Conservation (phyloP, 2,113 vertebrate species). For the Thalassarche chlororhynchos region DNA sequence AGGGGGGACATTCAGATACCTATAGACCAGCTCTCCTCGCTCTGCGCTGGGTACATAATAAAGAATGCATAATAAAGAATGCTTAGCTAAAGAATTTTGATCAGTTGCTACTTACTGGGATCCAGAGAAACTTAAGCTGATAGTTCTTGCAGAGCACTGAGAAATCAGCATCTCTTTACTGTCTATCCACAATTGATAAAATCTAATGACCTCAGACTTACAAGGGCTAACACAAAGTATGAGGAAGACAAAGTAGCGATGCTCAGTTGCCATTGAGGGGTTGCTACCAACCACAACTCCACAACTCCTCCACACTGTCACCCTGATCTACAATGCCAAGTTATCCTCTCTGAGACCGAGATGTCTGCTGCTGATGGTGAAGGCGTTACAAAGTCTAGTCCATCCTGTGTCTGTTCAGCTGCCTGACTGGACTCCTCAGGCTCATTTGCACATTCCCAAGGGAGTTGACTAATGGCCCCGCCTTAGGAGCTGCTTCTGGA, state of each 20-base stretch:
- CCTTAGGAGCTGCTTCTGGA: not conserved
- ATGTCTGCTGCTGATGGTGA: not conserved
- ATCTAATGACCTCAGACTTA: not conserved
- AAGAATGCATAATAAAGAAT: not conserved
- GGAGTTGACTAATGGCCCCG: not conserved
- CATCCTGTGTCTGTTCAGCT: not conserved
- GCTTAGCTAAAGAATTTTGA: not conserved
- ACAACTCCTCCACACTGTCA: not conserved
- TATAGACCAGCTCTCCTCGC: not conserved
- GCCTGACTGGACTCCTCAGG: not conserved
- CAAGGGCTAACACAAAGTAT: not conserved
- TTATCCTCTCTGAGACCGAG: not conserved
- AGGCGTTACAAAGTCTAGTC: not conserved
- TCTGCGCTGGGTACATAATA: not conserved
- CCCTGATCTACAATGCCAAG: not conserved
- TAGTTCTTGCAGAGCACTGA: not conserved
- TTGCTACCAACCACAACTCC: not conserved
- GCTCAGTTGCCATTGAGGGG: not conserved
- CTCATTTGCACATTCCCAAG: not conserved
- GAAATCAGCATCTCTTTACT: not conserved
- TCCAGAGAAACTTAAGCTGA: not conserved
- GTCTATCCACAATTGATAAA: not conserved
- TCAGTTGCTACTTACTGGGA: not conserved
- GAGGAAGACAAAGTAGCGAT: not conserved
- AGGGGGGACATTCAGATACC: not conserved